Evolutionary conservation across 2,888 invertebrate species (phyloP).

Genomic region (Leptopilina myrica): DNA sequence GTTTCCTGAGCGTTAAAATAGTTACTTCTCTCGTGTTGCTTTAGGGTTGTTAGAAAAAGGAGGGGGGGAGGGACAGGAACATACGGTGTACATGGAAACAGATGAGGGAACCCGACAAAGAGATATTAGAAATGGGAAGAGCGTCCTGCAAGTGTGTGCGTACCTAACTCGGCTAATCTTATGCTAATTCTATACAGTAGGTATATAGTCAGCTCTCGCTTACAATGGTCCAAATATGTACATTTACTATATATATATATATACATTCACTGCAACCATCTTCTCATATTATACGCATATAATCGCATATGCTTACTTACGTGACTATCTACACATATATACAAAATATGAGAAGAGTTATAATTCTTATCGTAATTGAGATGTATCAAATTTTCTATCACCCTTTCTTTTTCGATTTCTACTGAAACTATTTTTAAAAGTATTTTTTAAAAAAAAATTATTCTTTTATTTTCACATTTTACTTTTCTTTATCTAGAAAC

Average conservation of each 20-base stretch:
- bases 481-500: too few species aligned
- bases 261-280: background rate
- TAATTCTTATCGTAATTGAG: background rate
- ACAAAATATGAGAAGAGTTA: background rate
- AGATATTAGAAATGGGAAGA: slow-evolving; percentile 37
- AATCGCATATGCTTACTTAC: background rate
- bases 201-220: slow-evolving; percentile 61
- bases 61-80: background rate
- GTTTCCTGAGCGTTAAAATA: too few species aligned
- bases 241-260: background rate
- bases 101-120: background rate
- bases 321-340: background rate
- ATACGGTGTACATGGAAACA: background rate
- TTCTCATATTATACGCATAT: background rate
- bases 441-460: too few species aligned
- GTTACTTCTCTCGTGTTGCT: too few species aligned
- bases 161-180: slow-evolving; percentile 69
- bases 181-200: slow-evolving; percentile 71
- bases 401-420: too few species aligned
- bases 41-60: too few species aligned
- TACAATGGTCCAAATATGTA: slow-evolving; percentile 64
- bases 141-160: slow-evolving; percentile 7
- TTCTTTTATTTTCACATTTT: too few species aligned
- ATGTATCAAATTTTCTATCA: background rate
- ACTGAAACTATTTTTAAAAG: too few species aligned